A percentile compares a stretch with the other conserved stretches of the same genome.
Conservation (phyloP, 2,888 invertebrate species). For the Oscheius sp. region DNA sequence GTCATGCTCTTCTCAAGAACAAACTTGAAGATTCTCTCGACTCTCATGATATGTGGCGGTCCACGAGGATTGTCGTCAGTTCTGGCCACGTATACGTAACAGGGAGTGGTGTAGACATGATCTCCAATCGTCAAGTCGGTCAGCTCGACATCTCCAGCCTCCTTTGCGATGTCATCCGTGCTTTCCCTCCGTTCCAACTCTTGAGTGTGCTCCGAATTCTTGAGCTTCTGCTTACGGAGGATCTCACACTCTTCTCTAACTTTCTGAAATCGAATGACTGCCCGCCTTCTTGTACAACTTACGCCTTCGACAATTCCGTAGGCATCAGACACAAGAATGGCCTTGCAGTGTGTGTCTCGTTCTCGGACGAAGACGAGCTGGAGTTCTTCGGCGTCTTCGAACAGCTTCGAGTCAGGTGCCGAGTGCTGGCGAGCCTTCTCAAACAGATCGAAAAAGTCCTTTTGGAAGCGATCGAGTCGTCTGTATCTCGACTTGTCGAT, state of each 20-base stretch:
- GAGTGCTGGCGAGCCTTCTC: slow-evolving; percentile 87
- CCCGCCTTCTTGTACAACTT: not conserved
- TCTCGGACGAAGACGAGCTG: slow-evolving; percentile 87
- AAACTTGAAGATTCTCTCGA: slow-evolving; percentile 88
- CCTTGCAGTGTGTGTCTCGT: slow-evolving; percentile 82
- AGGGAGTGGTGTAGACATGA: slow-evolving; percentile 84
- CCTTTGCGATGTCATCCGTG: slow-evolving; percentile 25
- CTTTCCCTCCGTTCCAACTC: slow-evolving; percentile 13
- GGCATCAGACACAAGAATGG: slow-evolving; percentile 88
- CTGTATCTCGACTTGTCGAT: slow-evolving; percentile 89
- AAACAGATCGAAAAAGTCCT: slow-evolving; percentile 92
- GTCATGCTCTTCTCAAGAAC: not conserved
- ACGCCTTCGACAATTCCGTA: slow-evolving; percentile 80
- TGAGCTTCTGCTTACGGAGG: slow-evolving; percentile 33
- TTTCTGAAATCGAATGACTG: slow-evolving; percentile 10
- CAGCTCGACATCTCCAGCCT: slow-evolving; percentile 68
- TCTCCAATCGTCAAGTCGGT: slow-evolving; percentile 79
- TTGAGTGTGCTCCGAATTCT: slow-evolving; percentile 8
- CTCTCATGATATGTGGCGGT: slow-evolving; percentile 85
- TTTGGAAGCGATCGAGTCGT: slow-evolving; percentile 86
- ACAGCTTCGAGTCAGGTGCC: slow-evolving; percentile 88
- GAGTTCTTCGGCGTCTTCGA: slow-evolving; percentile 93
- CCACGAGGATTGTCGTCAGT: slow-evolving; percentile 75
- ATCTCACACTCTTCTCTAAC: slow-evolving; percentile 35
- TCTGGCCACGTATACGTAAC: slow-evolving; percentile 87